phyloP scores from a whole-genome alignment of 2,888 invertebrate species.

The Euplagia quadripunctaria region DNA sequence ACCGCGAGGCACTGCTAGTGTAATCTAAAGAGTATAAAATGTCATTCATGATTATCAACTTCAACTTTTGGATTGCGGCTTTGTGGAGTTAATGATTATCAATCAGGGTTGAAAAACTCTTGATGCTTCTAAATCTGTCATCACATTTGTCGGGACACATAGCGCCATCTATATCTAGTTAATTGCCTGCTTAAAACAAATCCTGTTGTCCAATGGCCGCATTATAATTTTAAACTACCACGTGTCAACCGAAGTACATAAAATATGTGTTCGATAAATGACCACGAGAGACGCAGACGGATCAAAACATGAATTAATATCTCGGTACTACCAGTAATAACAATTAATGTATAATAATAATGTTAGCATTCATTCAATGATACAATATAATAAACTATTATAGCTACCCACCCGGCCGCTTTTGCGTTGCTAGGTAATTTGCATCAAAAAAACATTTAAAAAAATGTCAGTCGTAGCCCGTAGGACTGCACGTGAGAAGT shows the following conservation, averaged over 20 bases:
- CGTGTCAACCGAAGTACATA: background rate
- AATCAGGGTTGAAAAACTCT: too few relatives aligned
- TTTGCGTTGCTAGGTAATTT: too few relatives aligned
- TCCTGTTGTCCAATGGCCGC: too few relatives aligned
- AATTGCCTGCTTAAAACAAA: background rate
- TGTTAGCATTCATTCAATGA: background rate
- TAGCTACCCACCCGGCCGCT: background rate
- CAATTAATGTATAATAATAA: background rate
- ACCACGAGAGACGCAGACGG: too few relatives aligned
- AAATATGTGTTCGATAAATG: background rate
- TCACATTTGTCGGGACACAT: background rate
- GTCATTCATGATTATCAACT: too few relatives aligned
- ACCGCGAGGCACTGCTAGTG: too few relatives aligned
- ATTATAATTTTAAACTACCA: background rate
- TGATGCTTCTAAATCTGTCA: background rate
- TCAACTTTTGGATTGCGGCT: too few relatives aligned
- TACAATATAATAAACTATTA: background rate
- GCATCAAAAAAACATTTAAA: too few relatives aligned
- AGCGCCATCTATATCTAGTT: background rate
- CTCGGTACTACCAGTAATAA: background rate
- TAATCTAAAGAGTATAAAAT: too few relatives aligned
- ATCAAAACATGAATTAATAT: background rate
- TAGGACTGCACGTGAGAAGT: too few relatives aligned
- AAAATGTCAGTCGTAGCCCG: too few relatives aligned
- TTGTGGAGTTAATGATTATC: too few relatives aligned